Evolutionary conservation across 1,140 invertebrate genomes (phyloP).

Genomic region (Wasmannia auropunctata): DNA sequence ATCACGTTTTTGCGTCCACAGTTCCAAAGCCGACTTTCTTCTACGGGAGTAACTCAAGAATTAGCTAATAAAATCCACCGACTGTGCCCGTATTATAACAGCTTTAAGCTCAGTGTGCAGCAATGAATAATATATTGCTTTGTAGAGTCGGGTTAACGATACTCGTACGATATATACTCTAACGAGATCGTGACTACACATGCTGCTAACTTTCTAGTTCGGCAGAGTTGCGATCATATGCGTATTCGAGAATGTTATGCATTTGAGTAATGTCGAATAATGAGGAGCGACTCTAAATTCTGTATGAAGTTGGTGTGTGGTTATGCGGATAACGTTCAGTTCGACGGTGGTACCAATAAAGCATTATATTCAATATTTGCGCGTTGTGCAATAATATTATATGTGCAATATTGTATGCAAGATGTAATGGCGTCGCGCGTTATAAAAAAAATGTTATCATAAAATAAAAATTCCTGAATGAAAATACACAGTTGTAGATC

Average conservation of each 20-base stretch:
- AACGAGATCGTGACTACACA: slow-evolving; percentile 7
- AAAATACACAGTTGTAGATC: background rate
- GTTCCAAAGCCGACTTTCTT: background rate
- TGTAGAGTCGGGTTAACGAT: background rate
- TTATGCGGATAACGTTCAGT: background rate
- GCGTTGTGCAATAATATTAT: background rate
- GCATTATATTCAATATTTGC: background rate
- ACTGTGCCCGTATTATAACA: background rate
- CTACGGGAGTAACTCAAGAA: background rate
- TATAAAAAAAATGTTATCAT: background rate
- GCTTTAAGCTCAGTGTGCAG: background rate
- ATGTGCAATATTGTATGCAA: background rate
- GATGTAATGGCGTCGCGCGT: background rate
- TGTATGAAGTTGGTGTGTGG: background rate
- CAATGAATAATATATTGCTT: background rate
- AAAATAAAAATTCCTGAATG: slow-evolving; percentile 29
- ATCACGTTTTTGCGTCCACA: background rate
- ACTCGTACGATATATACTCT: background rate
- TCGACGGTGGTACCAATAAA: background rate
- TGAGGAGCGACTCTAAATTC: slow-evolving; percentile 14
- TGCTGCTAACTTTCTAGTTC: slow-evolving; percentile 30
- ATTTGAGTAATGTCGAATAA: background rate
- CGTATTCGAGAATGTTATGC: background rate
- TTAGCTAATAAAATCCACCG: background rate
- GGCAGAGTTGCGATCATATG: background rate